Evolutionary conservation across 2,113 vertebrate species (phyloP), one percentile per base, ranked within the genome.

Genomic region (Python bivittatus): DNA sequence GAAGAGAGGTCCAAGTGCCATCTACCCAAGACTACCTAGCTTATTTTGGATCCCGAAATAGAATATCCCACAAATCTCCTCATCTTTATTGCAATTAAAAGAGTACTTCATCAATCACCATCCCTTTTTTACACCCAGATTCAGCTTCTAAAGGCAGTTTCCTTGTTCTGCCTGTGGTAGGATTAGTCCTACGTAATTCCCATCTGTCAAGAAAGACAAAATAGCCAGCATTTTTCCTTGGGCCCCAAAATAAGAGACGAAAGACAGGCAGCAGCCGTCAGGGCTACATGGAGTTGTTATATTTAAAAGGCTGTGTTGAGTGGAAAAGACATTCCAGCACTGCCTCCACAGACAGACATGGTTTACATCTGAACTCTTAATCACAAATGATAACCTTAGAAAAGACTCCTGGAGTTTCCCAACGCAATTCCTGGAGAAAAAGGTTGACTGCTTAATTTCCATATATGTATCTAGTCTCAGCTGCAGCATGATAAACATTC

Each of bases 351-450:
- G 5, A 88, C 58, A 44, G 90, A 88, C 0, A 0, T 29, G 53
- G 64, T 90, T 92, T 94, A 72, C 48, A 91, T 72, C 72, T 89
- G 88, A 92, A 92, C 83, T 91, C 6, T 33, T 92, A 90, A 92
- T 23, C 90, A 88, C 68, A 92, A 84, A 87, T 9, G 90, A 91
- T 90, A 90, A 88, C 83, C 54, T 91, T 11, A 0, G 68, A 90
- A 95, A 22, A 61, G 68, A 86, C 89, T 94, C 91, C 92, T 57
- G 12, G 6, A 91, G 20, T 33, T 86, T 88, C 58, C 89, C 33
- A 60, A 23, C 0, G 17, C 9, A 58, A 57, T 72, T 61, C 86
- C 91, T 64, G 1, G 25, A 7, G 68, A 88, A 94, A 91, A 83
- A 61, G 57, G 13, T 58, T 89, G 87, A 57, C 79, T 87, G 58